Conservation (phyloP, 2,113 vertebrate species). For the Syngnathus scovelli region DNA sequence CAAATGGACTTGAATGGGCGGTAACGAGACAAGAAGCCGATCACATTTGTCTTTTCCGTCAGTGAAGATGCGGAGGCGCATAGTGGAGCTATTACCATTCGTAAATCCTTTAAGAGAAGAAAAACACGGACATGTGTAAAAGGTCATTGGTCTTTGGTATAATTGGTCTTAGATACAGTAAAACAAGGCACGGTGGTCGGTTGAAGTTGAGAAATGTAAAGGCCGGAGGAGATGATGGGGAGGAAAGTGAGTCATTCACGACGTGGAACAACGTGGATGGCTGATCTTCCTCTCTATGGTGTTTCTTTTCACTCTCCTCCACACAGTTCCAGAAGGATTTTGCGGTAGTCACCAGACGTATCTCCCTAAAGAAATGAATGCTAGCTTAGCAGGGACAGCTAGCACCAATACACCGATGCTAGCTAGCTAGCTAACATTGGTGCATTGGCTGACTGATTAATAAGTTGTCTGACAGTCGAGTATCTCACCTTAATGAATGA, state of each 20-base stretch:
- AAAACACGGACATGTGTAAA: conserved; percentile 41
- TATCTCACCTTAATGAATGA: conserved; percentile 91
- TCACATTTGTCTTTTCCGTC: conserved; percentile 32
- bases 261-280: neutral
- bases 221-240: neutral
- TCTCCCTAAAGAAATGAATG: conserved; percentile 75
- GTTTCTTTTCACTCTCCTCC: conserved; percentile 76
- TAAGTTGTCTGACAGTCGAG: neutral
- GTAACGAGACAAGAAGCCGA: conserved; percentile 24
- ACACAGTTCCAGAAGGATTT: conserved; percentile 84
- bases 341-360: conserved; percentile 91
- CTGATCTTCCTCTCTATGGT: neutral
- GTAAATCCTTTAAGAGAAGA: conserved; percentile 25
- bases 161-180: conserved; percentile 52
- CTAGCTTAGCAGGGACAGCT: too few species aligned
- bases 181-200: conserved; percentile 35
- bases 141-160: conserved; percentile 54
- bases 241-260: neutral
- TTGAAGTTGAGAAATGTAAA: conserved; percentile 29
- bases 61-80: conserved; percentile 30
- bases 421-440: neutral
- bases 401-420: too few species aligned
- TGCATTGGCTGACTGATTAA: neutral
- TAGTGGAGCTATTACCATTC: conserved; percentile 12
- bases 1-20: conserved; percentile 51